These are phyloP conservation scores for Limnodromus scolopaceus DNA, from an alignment of 2,797 vertebrate genomes.

Conservation along the genomic window DNA sequence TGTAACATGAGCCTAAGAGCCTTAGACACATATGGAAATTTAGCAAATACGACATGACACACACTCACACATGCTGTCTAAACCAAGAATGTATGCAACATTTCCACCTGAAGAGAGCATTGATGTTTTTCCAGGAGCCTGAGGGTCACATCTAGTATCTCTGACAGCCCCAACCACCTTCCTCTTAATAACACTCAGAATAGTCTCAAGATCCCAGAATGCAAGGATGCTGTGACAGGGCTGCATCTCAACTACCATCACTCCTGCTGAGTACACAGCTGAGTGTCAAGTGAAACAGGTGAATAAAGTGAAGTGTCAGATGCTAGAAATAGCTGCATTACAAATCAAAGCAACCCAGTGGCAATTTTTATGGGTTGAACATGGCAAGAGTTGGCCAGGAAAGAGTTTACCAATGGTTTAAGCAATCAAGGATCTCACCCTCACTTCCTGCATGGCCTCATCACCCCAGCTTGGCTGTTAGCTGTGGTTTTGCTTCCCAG, in stretches of 20 bases:
- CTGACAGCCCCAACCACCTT: neutral
- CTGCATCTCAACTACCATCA: accelerated
- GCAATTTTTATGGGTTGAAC: neutral
- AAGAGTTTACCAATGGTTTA: neutral
- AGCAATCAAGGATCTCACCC: neutral
- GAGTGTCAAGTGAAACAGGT: neutral
- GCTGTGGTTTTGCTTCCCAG: neutral
- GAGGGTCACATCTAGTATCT: neutral
- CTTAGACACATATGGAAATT: neutral
- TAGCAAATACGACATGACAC: neutral
- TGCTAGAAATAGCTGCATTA: neutral
- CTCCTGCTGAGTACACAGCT: neutral
- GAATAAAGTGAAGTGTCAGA: accelerated
- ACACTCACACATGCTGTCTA: neutral
- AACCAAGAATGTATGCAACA: neutral
- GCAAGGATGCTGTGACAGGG: neutral
- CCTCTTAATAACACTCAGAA: accelerated
- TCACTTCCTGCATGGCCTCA: accelerated
- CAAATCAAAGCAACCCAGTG: neutral
- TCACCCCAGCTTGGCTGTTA: neutral
- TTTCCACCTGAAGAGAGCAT: neutral
- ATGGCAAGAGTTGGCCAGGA: neutral
- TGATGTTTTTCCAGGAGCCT: neutral
- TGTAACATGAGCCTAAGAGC: neutral
- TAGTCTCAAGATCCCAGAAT: neutral